Evolutionary conservation across 1,140 invertebrate species (phyloP), one percentile per base, ranked within the genome.

Genomic region (Atta texana): DNA sequence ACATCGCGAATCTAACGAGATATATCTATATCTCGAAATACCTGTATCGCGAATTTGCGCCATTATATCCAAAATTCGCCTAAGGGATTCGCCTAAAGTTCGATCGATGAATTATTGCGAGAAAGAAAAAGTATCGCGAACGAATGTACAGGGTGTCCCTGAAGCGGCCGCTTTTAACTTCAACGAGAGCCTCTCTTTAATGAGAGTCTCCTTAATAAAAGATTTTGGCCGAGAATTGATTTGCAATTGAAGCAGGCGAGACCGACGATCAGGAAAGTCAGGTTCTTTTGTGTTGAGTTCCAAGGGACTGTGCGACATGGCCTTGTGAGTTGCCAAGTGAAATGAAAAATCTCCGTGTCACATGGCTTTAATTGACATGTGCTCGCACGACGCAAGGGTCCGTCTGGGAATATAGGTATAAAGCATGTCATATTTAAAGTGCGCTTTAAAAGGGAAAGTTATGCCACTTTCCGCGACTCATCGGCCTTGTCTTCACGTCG

Each of bases 371-470:
- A 90, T 87, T 89, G 85, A 87, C 86, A 77, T 84, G 69, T 75
- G 59, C 39, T 21, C 53, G 14, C 72, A 71, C 59, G 75, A 63
- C 39, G 31, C 49, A 44, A 44, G 66, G 8, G n/a, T 24, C 75
- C 21, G 39, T 68, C 31, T 57, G 34, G 7, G 51, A 34, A 39
- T 31, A 68, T 18, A 66, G 18, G 34, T 16, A 21, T 57, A 74
- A 51, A 28, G 34, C 55, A 21, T 53, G 34, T 39, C 51, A 31
- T 31, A 18, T 34, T 21, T 61, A 69, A 57, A 61, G 51, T 53
- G 71, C 69, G 63, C 51, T 64, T 68, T 74, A 89, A 89, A 89
- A 88, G 88, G 89, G 85, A 89, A 89, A 89, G 89, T 90, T 82
- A 74, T 75, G 69, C 78, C 57, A 74, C 85, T 90, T 90, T 89